phyloP scores from a whole-genome alignment of 2,888 invertebrate species.

The Nomada flava region DNA sequence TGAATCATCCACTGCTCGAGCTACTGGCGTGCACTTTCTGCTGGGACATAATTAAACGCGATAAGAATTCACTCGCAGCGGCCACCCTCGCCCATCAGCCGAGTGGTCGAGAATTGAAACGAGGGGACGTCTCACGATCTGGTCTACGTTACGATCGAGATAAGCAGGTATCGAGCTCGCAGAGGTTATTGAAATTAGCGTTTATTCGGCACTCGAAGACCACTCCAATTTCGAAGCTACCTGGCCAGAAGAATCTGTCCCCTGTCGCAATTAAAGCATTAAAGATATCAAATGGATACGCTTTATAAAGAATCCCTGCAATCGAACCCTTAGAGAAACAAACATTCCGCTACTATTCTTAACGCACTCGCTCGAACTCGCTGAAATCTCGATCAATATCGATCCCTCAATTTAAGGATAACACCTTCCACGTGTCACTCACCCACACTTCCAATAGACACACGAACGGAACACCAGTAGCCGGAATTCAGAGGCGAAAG shows the following conservation, averaged over 20 bases:
- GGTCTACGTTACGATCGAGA: slow-evolving; percentile 5
- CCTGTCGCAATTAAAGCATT: no score
- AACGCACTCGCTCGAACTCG: not conserved
- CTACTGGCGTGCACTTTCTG: slow-evolving; percentile 24
- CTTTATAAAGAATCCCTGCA: no score
- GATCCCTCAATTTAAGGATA: not conserved
- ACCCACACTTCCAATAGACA: not conserved
- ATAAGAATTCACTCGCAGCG: slow-evolving; percentile 63
- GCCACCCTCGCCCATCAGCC: slow-evolving; percentile 10
- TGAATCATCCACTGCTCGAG: slow-evolving; percentile 66
- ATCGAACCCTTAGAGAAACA: no score
- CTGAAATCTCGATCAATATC: not conserved
- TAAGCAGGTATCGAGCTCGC: not conserved
- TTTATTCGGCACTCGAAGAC: not conserved
- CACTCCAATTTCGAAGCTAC: not conserved
- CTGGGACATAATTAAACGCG: slow-evolving; percentile 61
- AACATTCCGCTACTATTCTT: no score
- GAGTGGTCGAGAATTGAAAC: slow-evolving; percentile 34
- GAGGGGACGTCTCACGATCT: slow-evolving; percentile 9
- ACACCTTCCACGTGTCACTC: not conserved
- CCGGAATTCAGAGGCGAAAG: not conserved
- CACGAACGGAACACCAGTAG: not conserved
- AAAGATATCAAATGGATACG: no score
- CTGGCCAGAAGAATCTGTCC: no score
- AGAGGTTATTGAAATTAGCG: slow-evolving; percentile 1